Conservation (phyloP, 2,888 invertebrate genomes). For the Sturmia bella region DNA sequence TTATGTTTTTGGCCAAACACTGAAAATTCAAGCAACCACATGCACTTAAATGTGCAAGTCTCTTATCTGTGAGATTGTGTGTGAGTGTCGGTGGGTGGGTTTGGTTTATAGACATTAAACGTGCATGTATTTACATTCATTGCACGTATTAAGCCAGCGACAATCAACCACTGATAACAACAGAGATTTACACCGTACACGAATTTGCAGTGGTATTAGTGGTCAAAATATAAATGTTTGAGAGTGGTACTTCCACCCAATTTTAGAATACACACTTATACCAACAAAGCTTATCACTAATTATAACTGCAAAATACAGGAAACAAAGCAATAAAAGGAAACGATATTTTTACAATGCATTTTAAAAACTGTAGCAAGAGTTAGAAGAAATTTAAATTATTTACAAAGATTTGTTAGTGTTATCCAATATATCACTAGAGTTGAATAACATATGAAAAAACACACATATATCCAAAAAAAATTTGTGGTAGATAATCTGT, state of each 20-base stretch:
- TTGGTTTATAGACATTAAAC: conserved; percentile 24
- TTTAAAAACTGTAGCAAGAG: too few species aligned
- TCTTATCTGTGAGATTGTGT: too few species aligned
- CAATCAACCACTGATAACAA: conserved; percentile 64
- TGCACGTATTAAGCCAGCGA: conserved; percentile 53
- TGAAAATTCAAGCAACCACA: conserved; percentile 31
- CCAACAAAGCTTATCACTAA: too few species aligned
- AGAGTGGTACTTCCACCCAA: not conserved
- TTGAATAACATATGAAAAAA: too few species aligned
- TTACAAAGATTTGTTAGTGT: too few species aligned
- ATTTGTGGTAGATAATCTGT: too few species aligned
- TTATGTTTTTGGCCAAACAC: conserved; percentile 6
- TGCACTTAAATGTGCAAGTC: not conserved
- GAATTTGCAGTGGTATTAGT: conserved; percentile 59
- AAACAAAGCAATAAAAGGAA: too few species aligned
- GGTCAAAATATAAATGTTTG: conserved; percentile 44
- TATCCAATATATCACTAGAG: too few species aligned
- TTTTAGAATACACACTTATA: not conserved
- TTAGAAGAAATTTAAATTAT: too few species aligned
- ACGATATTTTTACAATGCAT: too few species aligned
- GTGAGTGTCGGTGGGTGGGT: not conserved
- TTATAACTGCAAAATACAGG: too few species aligned
- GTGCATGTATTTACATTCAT: not conserved
- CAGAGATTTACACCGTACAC: conserved; percentile 57
- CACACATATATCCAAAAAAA: too few species aligned